Percentiles rank a stretch among this genome's conserved stretches.
These are phyloP conservation scores for Mormyrus hasselquistii DNA, from an alignment of 2,797 vertebrate species.

Conservation along the genomic window DNA sequence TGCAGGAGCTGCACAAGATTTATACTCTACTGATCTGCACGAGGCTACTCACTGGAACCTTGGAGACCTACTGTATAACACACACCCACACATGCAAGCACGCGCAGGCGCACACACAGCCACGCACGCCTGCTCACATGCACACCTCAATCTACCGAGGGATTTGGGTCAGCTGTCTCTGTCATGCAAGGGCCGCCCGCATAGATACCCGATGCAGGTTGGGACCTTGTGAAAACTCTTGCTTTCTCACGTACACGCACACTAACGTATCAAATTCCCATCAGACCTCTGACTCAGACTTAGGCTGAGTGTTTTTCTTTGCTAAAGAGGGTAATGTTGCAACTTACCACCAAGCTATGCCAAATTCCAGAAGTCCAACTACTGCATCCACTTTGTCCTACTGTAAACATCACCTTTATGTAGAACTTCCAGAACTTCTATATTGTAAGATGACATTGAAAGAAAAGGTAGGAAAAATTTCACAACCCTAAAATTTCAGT, in stretches of 20 bases:
- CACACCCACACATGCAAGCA: constrained; percentile 18
- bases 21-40: constrained; percentile 28
- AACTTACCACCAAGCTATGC: constrained; percentile 1
- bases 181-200: constrained; percentile 3
- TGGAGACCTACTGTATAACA: constrained; percentile 48
- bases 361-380: neutral
- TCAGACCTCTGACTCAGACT: neutral
- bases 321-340: neutral
- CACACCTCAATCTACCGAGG: constrained; percentile 8
- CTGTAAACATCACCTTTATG: neutral
- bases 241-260: constrained; percentile 4
- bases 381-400: neutral
- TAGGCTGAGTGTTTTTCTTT: neutral
- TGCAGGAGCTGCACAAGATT: neutral
- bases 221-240: neutral
- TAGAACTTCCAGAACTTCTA: neutral
- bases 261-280: neutral
- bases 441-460: neutral
- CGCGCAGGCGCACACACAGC: constrained; percentile 28
- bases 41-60: constrained; percentile 1
- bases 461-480: neutral
- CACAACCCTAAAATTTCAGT: neutral
- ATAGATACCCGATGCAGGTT: neutral
- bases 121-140: constrained; percentile 35
- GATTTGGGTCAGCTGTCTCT: constrained; percentile 25